These are phyloP conservation scores for Neomonachus schauinslandi DNA, from an alignment of 2,113 vertebrate genomes.

Conservation along the genomic window DNA sequence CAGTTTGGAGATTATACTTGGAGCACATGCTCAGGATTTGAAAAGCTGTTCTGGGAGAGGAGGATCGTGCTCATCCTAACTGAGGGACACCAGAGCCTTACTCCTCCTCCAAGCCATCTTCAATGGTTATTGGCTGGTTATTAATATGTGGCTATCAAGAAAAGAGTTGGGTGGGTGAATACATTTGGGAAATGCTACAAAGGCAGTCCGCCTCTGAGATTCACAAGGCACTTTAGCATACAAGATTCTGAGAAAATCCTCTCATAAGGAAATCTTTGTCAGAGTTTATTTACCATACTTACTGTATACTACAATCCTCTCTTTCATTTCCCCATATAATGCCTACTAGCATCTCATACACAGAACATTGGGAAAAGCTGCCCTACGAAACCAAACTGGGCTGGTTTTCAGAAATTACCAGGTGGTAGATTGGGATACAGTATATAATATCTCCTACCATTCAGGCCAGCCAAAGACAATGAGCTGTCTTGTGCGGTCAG, in stretches of 20 bases:
- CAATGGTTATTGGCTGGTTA: background rate
- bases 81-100: background rate
- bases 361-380: background rate
- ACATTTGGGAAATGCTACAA: background rate
- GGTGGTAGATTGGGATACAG: background rate
- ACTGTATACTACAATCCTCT: background rate
- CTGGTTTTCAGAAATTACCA: background rate
- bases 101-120: background rate
- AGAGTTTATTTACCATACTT: background rate
- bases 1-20: too few species aligned
- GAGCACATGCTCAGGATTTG: background rate
- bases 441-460: background rate
- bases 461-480: background rate
- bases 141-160: background rate
- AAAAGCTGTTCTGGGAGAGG: background rate
- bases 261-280: background rate
- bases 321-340: background rate
- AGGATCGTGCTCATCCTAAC: background rate
- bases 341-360: background rate
- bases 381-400: background rate
- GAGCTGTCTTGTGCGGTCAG: background rate
- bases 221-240: background rate
- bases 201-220: background rate
- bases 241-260: conserved; percentile 29
- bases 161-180: background rate